phyloP scores from a whole-genome alignment of 1,140 invertebrate genomes.

The Steinernema khuongi region DNA sequence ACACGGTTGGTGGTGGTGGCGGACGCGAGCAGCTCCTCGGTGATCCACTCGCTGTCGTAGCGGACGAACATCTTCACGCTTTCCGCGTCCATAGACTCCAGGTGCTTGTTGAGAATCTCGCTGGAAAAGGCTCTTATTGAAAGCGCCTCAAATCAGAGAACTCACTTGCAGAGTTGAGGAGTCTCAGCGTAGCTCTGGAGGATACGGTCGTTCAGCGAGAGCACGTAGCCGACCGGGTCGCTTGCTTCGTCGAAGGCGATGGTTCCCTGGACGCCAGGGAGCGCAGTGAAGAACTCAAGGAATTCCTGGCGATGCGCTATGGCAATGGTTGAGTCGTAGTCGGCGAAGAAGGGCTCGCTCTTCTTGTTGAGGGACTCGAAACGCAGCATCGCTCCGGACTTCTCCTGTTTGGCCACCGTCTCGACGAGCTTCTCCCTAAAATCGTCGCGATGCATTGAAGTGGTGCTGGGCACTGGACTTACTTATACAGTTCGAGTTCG shows the following conservation, averaged over 20 bases:
- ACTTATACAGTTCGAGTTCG: conserved; percentile 6
- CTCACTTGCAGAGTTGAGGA: conserved; percentile 20
- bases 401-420: background rate
- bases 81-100: conserved; percentile 17
- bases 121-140: conserved; percentile 13
- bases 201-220: conserved; percentile 19
- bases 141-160: background rate
- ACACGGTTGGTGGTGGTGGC: background rate
- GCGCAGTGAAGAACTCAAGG: conserved; percentile 6
- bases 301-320: conserved; percentile 9
- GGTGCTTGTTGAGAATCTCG: conserved; percentile 14
- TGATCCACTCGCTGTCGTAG: background rate
- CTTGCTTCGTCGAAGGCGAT: conserved; percentile 10
- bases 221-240: conserved; percentile 27
- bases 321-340: conserved; percentile 21
- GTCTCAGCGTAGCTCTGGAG: conserved; percentile 33
- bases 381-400: background rate
- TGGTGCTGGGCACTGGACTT: background rate
- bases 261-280: conserved; percentile 7
- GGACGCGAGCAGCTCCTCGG: conserved; percentile 12
- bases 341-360: background rate
- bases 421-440: background rate
- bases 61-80: conserved; percentile 24
- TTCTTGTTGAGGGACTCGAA: background rate
- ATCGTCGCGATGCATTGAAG: background rate